A percentile compares a stretch with the other conserved stretches of the same genome.
Conservation (phyloP, 2,797 vertebrate genomes). For the Oryzias sinensis region DNA sequence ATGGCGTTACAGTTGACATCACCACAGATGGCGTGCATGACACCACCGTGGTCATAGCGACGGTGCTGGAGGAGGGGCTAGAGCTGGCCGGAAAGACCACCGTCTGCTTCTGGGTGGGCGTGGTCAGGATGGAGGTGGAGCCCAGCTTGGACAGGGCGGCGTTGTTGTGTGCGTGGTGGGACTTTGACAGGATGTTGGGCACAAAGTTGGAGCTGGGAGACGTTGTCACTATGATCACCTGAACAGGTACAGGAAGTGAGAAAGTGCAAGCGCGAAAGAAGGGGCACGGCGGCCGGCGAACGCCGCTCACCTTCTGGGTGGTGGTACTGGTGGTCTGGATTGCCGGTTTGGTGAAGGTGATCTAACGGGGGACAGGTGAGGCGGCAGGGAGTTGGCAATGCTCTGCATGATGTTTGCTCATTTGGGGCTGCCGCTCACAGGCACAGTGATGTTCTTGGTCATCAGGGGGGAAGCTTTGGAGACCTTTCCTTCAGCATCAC, state of each 20-base stretch:
- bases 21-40: slow-evolving; percentile 90
- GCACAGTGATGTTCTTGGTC: slow-evolving; percentile 90
- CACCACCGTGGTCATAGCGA: slow-evolving; percentile 91
- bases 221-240: slow-evolving; percentile 99
- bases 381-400: slow-evolving; percentile 96
- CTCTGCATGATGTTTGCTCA: slow-evolving; percentile 99
- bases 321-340: slow-evolving; percentile 94
- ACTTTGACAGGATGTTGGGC: slow-evolving; percentile 98
- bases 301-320: slow-evolving; percentile 89
- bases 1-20: slow-evolving; percentile 92
- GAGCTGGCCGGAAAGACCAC: slow-evolving; percentile 88
- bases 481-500: slow-evolving; percentile 94
- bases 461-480: slow-evolving; percentile 85
- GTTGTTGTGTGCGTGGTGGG: slow-evolving; percentile 84
- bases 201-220: slow-evolving; percentile 98
- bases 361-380: slow-evolving; percentile 98
- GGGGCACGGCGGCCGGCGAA: fast-evolving
- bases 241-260: not conserved
- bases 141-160: slow-evolving; percentile 86
- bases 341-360: slow-evolving; percentile 97
- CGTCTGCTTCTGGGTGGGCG: slow-evolving; percentile 89
- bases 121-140: slow-evolving; percentile 86
- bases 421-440: slow-evolving; percentile 94
- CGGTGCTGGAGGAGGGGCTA: slow-evolving; percentile 70
- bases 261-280: not conserved